Evolutionary conservation across 2,888 invertebrate species (phyloP).

Genomic region (Pyrocoelia pectoralis): DNA sequence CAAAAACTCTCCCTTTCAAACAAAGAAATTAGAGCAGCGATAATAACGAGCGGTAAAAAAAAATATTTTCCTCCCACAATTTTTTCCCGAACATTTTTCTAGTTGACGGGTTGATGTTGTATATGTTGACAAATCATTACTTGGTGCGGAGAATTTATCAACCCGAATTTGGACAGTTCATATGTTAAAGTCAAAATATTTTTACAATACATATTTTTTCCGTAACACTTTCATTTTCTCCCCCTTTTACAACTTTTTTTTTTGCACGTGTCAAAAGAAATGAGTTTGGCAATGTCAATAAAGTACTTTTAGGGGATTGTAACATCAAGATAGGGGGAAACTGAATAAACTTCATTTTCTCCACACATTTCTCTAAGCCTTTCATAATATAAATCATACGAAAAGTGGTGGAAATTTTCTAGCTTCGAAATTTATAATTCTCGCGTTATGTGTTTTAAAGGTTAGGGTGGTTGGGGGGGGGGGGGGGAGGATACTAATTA

Average conservation of each 20-base stretch:
- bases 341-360: neutral
- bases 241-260: neutral
- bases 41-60: too few species aligned
- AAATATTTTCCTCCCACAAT: too few species aligned
- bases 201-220: slow-evolving; percentile 1
- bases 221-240: neutral
- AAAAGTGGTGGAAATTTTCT: too few species aligned
- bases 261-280: neutral
- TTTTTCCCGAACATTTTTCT: neutral
- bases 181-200: neutral
- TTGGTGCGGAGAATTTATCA: neutral
- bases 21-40: too few species aligned
- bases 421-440: too few species aligned
- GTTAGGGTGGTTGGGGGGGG: neutral
- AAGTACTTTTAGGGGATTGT: slow-evolving; percentile 1
- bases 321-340: neutral
- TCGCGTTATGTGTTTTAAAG: too few species aligned
- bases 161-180: neutral
- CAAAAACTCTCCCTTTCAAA: too few species aligned
- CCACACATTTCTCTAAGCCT: neutral
- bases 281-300: neutral
- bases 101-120: neutral
- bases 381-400: neutral
- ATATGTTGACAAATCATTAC: neutral
- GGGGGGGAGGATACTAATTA: too few species aligned